Evolutionary conservation across 2,888 invertebrate genomes (phyloP), one percentile per base, ranked within the genome.

Genomic region (Pseudoips prasinana): DNA sequence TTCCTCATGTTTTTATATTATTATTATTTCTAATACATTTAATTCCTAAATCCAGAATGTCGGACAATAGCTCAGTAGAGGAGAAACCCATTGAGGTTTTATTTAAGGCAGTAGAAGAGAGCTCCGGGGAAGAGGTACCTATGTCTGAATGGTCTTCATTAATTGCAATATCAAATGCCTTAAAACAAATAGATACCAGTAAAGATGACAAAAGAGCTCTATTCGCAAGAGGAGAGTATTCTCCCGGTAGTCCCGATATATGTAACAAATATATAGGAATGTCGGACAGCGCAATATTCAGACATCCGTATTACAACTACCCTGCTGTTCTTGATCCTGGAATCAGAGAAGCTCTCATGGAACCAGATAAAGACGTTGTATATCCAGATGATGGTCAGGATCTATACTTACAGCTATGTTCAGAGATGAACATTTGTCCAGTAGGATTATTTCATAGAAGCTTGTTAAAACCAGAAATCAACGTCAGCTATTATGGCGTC

Each of bases 81-180:
- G 5, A 10, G 7, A n/a, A 14, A 6, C 1, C 10, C 7, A 1
- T 39, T 10, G n/a, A 41, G 17, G 11, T 14, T 29, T 2, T 45
- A 29, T 33, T 7, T 17, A 2, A 24, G 10, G 17, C 17, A n/a
- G 10, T 8, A 18, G 29, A 25, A 58, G 59, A 50, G 29, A 52
- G 50, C 14, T 66, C 65, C 1, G 36, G 39, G 5, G 64, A 58
- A 25, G 67, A 64, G 1, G 50, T 56, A 3, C 56, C 65, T 0
- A 53, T 56, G 47, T 59, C 58, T 37, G 58, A 66, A 26, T 68
- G 70, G 72, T 64, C 72, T 0, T 69, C 72, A n/a, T 52, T 68
- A 23, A 42, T 46, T 11, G 1, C 22, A 1, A 37, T 50, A 7
- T 37, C 8, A 23, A 10, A 8, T 17, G 1, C n/a, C 22, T 19